A percentile compares a stretch with the other conserved stretches of the same genome.
Evolutionary conservation across 2,797 vertebrate genomes (phyloP).

Genomic region (Hydrocynus forskahlii): DNA sequence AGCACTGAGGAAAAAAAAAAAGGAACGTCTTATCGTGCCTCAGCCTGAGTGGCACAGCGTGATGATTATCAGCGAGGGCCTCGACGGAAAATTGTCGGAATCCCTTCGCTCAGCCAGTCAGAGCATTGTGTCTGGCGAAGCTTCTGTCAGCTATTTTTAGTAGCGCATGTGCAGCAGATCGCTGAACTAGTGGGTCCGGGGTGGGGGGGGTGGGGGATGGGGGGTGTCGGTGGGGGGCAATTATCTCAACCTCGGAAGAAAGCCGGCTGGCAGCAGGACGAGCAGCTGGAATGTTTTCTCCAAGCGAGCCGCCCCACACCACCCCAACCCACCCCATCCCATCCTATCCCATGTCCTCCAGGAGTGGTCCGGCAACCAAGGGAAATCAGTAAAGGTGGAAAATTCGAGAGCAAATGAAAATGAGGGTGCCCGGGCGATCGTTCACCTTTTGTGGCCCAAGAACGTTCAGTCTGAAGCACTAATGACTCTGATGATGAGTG

Average conservation of each 20-base stretch:
- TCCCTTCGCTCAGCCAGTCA: slow-evolving; percentile 70
- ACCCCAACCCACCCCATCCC: too few relatives aligned
- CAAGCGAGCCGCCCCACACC: background rate
- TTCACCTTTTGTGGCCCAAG: background rate
- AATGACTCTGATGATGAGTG: slow-evolving; percentile 32
- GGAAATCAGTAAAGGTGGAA: slow-evolving; percentile 25
- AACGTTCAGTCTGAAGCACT: slow-evolving; percentile 22
- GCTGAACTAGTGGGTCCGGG: slow-evolving; percentile 64
- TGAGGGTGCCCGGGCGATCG: background rate
- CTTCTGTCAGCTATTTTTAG: slow-evolving; percentile 65
- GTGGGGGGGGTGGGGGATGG: too few relatives aligned
- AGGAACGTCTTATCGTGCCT: slow-evolving; percentile 67
- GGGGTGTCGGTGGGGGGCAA: slow-evolving; percentile 51
- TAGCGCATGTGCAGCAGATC: slow-evolving; percentile 68
- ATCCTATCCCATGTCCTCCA: slow-evolving; percentile 11
- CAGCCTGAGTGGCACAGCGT: slow-evolving; percentile 70
- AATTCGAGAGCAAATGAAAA: slow-evolving; percentile 31
- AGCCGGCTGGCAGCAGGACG: slow-evolving; percentile 45
- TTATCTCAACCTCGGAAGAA: slow-evolving; percentile 54
- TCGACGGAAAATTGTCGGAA: slow-evolving; percentile 71
- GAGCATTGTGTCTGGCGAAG: slow-evolving; percentile 73
- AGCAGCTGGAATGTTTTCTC: slow-evolving; percentile 36
- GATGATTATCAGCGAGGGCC: slow-evolving; percentile 69
- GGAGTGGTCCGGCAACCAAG: slow-evolving; percentile 46
- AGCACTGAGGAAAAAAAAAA: slow-evolving; percentile 67